Evolutionary conservation across 2,113 vertebrate species (phyloP).

Genomic region (Cynocephalus volans): DNA sequence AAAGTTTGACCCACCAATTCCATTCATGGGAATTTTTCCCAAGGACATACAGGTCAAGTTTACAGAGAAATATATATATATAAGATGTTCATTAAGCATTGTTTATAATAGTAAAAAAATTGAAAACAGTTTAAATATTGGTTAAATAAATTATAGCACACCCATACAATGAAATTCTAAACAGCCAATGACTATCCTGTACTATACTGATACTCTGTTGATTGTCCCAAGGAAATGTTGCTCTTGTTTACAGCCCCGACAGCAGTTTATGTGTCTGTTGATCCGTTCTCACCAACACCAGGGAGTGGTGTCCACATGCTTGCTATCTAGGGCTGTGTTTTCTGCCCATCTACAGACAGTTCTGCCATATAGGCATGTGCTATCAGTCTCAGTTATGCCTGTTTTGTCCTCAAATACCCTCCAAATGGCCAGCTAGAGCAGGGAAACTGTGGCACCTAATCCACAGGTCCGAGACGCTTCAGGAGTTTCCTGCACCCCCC

Average conservation of each 20-base stretch:
- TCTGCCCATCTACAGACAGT: background rate
- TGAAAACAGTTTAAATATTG: background rate
- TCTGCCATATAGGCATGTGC: background rate
- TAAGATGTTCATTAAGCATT: background rate
- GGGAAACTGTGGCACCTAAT: background rate
- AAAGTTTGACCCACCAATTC: background rate
- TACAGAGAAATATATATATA: background rate
- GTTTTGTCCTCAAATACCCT: background rate
- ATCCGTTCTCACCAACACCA: background rate
- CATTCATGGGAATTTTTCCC: background rate
- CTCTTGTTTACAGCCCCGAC: background rate
- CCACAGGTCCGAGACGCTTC: background rate
- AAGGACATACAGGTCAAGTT: background rate
- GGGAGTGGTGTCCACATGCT: background rate
- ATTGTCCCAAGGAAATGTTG: background rate
- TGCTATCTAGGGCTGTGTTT: background rate
- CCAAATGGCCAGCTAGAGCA: background rate
- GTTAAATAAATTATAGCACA: background rate
- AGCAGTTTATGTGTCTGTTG: background rate
- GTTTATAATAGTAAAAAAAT: background rate
- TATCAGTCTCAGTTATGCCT: background rate
- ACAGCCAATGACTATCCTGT: background rate
- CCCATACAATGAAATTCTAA: background rate
- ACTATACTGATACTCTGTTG: background rate
- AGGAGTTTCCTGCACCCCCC: background rate